Evolutionary conservation across 2,888 invertebrate genomes (phyloP), one percentile per base, ranked within the genome.

Genomic region (Macropis europaea): DNA sequence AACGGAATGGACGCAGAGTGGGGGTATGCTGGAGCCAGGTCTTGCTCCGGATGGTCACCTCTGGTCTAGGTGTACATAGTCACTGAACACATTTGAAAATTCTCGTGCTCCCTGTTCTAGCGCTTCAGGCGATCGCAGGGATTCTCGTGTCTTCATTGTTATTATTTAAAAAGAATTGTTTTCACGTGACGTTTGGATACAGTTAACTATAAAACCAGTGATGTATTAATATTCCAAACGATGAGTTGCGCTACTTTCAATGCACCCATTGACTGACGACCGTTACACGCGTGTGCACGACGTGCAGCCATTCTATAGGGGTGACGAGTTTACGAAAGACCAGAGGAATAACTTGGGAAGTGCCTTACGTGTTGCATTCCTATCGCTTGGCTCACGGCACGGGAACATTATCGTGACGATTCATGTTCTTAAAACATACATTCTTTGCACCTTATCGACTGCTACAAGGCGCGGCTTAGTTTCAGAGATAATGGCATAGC

Each of bases 321-420:
- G 50, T 17, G 26, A 22, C 17, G 11, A 59, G 64, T 67, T 76
- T 72, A 76, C 67, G 72, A 76, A 72, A 74, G 57, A 24, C 50
- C 28, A 63, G 24, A 47, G 38, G 48, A 77, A 62, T 22, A 63
- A 61, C 43, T 61, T 47, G 56, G 60, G 70, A 78, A 75, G 57
- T 76, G 70, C 59, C 62, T 79, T 68, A 74, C 70, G 66, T 50
- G 59, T 70, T 75, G 74, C 85, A 86, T 84, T 83, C 83, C 84
- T 78, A 68, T 76, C 71, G 66, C 71, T 63, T 77, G 66, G 69
- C 70, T 84, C 83, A 82, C 28, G 24, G 40, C 52, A 38, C 22
- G 26, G 42, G 47, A 43, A 57, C 67, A 81, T 66, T 71, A 73
- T 80, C 81, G 57, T 56, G 53, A 60, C 56, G 64, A 68, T 72